Evolutionary conservation across 2,113 vertebrate species (phyloP).

Genomic region (Apus apus): DNA sequence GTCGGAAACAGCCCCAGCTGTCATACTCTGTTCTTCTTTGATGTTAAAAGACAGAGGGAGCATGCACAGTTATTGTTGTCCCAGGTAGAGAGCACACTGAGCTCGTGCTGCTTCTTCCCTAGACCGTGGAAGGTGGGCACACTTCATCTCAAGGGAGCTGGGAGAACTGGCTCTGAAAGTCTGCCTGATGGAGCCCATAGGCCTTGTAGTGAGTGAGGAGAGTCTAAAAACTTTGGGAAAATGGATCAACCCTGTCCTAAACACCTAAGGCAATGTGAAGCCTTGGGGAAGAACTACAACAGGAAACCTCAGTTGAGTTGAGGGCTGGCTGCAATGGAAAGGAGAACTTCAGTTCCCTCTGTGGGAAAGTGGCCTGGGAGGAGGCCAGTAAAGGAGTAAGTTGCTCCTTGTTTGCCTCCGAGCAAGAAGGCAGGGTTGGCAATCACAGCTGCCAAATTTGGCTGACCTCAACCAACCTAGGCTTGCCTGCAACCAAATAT

Average conservation of each 20-base stretch:
- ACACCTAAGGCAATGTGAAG: neutral
- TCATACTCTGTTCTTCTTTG: neutral
- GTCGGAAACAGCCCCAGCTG: neutral
- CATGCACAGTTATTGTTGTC: neutral
- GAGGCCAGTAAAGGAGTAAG: neutral
- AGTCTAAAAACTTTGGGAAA: neutral
- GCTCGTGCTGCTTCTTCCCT: neutral
- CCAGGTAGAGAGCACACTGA: neutral
- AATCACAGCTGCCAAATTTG: neutral
- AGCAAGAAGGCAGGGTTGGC: neutral
- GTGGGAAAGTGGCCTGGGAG: neutral
- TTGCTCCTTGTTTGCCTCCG: neutral
- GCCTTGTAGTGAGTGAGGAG: neutral
- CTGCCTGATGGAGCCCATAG: neutral
- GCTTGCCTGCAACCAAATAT: neutral
- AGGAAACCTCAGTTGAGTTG: neutral
- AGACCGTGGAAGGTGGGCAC: neutral
- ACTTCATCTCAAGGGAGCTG: neutral
- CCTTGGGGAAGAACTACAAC: neutral
- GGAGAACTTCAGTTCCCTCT: neutral
- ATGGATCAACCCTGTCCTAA: neutral
- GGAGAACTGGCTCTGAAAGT: neutral
- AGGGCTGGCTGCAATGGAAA: neutral
- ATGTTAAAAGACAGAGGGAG: neutral
- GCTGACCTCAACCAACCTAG: neutral